phyloP scores from a whole-genome alignment of 2,113 vertebrate species.

The Callipepla squamata region DNA sequence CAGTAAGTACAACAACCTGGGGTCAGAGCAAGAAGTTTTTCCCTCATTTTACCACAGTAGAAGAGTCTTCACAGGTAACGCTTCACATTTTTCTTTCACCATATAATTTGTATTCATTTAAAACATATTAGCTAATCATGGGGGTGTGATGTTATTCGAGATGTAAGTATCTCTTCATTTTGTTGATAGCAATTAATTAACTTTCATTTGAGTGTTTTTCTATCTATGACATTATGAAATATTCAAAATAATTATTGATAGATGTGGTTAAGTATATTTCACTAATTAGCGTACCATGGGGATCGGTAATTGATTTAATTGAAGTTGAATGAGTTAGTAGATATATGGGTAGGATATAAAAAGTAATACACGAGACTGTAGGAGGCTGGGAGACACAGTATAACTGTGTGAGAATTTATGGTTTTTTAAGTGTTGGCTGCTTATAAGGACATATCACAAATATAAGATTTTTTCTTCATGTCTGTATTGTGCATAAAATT shows the following conservation, averaged over 20 bases:
- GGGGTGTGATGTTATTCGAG: constrained; percentile 1
- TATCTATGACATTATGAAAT: constrained; percentile 49
- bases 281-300: constrained; percentile 48
- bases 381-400: neutral
- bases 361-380: neutral
- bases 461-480: neutral
- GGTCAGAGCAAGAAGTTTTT: neutral
- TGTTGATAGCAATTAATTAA: constrained; percentile 67
- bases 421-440: neutral
- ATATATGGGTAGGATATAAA: constrained; percentile 51
- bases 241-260: constrained; percentile 68
- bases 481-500: neutral
- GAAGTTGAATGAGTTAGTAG: constrained; percentile 37
- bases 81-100: neutral
- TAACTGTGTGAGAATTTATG: neutral
- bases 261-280: constrained; percentile 56
- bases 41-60: neutral
- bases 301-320: constrained; percentile 71
- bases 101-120: constrained; percentile 3
- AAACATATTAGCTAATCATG: constrained; percentile 27
- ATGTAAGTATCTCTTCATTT: constrained; percentile 41
- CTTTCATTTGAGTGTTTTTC: constrained; percentile 64
- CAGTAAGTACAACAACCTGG: neutral
- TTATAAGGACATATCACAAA: neutral
- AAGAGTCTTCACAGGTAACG: neutral